Evolutionary conservation across 2,113 vertebrate genomes (phyloP).

Genomic region (Nerophis lumbriciformis): DNA sequence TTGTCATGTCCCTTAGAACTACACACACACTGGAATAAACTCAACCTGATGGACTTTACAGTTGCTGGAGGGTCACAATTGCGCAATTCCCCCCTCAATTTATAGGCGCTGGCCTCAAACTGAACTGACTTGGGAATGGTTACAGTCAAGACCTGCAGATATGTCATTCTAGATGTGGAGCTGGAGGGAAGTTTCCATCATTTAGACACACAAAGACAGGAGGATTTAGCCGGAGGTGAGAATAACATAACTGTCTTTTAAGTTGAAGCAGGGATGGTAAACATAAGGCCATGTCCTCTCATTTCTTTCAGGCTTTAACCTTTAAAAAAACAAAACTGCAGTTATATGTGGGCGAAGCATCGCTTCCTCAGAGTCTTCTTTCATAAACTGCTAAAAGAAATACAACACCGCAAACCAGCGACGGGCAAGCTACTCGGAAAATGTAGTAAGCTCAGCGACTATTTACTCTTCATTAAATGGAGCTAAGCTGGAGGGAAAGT

Average conservation of each 20-base stretch:
- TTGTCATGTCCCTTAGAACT: neutral
- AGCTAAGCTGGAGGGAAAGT: too few species aligned
- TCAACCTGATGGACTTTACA: conserved; percentile 10
- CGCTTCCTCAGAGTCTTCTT: conserved; percentile 1
- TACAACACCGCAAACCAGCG: neutral
- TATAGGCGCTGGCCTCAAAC: conserved; percentile 9
- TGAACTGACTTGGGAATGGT: neutral
- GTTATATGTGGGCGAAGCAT: conserved; percentile 2
- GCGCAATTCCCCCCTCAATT: conserved; percentile 10
- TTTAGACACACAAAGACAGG: neutral
- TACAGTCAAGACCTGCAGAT: neutral
- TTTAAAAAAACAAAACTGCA: too few species aligned
- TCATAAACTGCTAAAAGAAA: neutral
- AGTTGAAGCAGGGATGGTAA: neutral
- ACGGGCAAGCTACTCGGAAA: too few species aligned
- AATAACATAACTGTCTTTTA: neutral
- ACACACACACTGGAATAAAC: conserved; percentile 1
- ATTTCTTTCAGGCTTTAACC: too few species aligned
- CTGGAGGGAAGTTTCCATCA: conserved; percentile 6
- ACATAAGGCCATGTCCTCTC: too few species aligned
- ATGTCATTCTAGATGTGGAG: conserved; percentile 3
- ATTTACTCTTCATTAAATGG: too few species aligned
- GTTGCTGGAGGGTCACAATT: conserved; percentile 4
- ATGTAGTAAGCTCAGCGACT: too few species aligned
- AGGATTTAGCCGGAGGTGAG: neutral